A percentile compares a stretch with the other conserved stretches of the same genome.
Evolutionary conservation across 2,888 invertebrate genomes (phyloP).

Genomic region (Drosophila melanosoma): DNA sequence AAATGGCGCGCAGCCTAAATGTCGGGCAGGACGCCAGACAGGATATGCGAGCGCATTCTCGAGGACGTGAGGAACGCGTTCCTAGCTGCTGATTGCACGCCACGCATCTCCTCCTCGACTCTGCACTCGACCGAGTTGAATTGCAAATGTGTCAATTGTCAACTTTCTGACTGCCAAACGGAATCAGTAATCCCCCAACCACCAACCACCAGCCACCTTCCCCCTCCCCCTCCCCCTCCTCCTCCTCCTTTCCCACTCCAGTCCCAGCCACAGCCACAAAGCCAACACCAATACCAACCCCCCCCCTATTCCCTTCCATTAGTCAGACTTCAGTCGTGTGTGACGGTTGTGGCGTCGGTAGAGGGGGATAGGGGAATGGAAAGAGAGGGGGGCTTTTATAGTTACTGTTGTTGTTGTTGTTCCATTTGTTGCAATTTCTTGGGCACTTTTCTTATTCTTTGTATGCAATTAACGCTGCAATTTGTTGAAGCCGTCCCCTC

Average conservation of each 20-base stretch:
- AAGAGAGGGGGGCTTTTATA: slow-evolving; percentile 1
- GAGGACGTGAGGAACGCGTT: slow-evolving; percentile 37
- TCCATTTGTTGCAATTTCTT: slow-evolving; percentile 75
- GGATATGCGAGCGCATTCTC: slow-evolving; percentile 15
- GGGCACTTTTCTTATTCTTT: slow-evolving; percentile 75
- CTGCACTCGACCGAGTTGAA: slow-evolving; percentile 67
- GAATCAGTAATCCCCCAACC: slow-evolving; percentile 41
- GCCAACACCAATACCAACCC: background rate
- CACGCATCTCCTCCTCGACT: slow-evolving; percentile 7
- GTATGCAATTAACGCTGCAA: slow-evolving; percentile 78
- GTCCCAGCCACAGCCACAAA: background rate
- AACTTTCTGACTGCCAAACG: slow-evolving; percentile 69
- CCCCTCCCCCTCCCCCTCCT: background rate
- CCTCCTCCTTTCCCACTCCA: no score
- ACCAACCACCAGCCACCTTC: background rate
- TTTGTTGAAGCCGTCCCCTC: slow-evolving; percentile 49
- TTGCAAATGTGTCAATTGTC: slow-evolving; percentile 82
- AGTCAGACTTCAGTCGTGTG: slow-evolving; percentile 20
- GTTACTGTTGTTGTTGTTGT: slow-evolving; percentile 35
- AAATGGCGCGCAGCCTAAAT: slow-evolving; percentile 71
- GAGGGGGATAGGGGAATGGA: background rate
- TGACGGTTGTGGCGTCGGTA: background rate
- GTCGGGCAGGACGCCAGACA: slow-evolving; percentile 37
- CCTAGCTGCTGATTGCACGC: slow-evolving; percentile 54
- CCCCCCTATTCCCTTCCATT: slow-evolving; percentile 1